phyloP scores from a whole-genome alignment of 2,113 vertebrate species.

The Carassius auratus region DNA sequence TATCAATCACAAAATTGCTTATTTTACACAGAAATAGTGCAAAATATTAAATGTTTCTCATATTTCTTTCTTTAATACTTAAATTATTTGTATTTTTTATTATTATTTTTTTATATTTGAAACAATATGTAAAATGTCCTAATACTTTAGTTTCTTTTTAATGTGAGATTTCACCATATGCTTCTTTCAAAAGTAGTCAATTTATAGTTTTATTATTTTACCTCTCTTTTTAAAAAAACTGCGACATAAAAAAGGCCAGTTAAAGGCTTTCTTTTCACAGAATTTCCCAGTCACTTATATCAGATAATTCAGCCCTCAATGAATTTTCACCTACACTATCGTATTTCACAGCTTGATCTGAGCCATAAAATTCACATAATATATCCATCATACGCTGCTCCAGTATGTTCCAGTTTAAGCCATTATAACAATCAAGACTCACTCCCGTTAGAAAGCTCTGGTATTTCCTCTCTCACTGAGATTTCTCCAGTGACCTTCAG shows the following conservation, averaged over 20 bases:
- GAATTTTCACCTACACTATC: constrained; percentile 14
- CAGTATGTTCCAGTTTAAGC: constrained; percentile 7
- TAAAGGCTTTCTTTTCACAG: not conserved
- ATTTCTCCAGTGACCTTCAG: constrained; percentile 39
- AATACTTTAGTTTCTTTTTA: not conserved
- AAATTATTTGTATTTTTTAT: too few relatives aligned
- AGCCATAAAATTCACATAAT: constrained; percentile 25
- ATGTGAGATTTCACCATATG: not conserved
- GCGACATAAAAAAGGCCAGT: not conserved
- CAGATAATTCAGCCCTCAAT: constrained; percentile 25
- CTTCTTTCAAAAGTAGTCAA: not conserved
- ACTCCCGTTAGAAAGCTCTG: constrained; percentile 30
- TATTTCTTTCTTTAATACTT: too few relatives aligned
- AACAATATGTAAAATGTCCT: too few relatives aligned
- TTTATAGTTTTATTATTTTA: not conserved
- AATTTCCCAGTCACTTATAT: not conserved
- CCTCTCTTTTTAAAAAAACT: not conserved
- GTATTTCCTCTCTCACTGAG: constrained; percentile 29
- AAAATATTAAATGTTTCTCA: not conserved
- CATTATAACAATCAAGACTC: constrained; percentile 32
- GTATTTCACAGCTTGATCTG: constrained; percentile 31
- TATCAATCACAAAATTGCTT: not conserved
- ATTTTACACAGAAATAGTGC: not conserved
- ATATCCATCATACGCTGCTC: constrained; percentile 4
- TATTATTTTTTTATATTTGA: too few relatives aligned